Evolutionary conservation across 2,888 invertebrate species (phyloP), one percentile per base, ranked within the genome.

Genomic region (Hemistola chrysoprasaria): DNA sequence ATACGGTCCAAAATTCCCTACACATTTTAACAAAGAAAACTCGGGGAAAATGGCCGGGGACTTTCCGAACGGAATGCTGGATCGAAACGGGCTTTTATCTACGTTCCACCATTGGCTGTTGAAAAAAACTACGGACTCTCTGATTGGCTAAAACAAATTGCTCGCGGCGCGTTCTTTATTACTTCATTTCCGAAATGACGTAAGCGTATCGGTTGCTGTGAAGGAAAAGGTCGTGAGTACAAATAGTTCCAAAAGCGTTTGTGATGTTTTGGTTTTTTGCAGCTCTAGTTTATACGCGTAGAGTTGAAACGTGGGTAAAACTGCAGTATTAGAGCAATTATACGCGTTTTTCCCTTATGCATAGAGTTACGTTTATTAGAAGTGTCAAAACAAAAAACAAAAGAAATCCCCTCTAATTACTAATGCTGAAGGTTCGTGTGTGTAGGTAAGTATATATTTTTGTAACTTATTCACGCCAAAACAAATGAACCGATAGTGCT

Each of bases 81-180:
- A 75, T 65, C 58, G 74, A 74, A 82, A 71, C 71, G 58, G 68
- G 75, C 75, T 62, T 72, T 83, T 90, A 89, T 89, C 82, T 80
- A 74, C 70, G 72, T 73, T 68, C 78, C 73, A 73, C 84, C 68
- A 90, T 90, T 90, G 90, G 90, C 58, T 77, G 83, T 78, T 82
- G 62, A 72, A 85, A 85, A 86, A 85, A 81, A 80, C 63, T 66
- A 72, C 70, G 71, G 69, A 69, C 74, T 77, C 62, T 72, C 78
- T 77, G 82, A 91, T 91, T 91, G 90, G 90, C 71, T 68, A 71
- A 82, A 83, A 83, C 84, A 90, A 90, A 90, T 90, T 90, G 89
- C 81, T 75, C 72, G 79, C 81, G 86, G 79, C 65, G 68, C 65
- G 75, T 78, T 78, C 74, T 83, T 81, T 80, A 78, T 75, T 64